Evolutionary conservation across 2,888 invertebrate species (phyloP).

Genomic region (Drosophila bunnanda): DNA sequence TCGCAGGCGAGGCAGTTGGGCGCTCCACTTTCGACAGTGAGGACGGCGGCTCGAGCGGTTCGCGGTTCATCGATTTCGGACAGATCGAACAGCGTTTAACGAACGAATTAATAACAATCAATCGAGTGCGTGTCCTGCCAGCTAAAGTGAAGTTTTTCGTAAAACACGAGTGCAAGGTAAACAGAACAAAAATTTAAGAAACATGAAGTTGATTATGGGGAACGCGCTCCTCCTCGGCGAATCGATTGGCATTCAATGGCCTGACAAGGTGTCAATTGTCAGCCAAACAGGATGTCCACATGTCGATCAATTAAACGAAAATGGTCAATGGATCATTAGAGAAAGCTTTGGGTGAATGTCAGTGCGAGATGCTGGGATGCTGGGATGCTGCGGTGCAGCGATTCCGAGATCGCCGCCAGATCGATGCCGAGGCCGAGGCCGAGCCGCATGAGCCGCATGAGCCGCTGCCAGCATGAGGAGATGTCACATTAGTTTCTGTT

Average conservation of each 20-base stretch:
- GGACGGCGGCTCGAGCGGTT: slow-evolving; percentile 66
- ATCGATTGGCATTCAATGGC: slow-evolving; percentile 52
- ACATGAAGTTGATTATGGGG: slow-evolving; percentile 19
- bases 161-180: slow-evolving; percentile 38
- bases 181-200: not conserved
- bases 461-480: slow-evolving; percentile 31
- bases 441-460: slow-evolving; percentile 1
- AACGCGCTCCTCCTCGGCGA: slow-evolving; percentile 32
- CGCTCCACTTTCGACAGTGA: slow-evolving; percentile 77
- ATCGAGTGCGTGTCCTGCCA: slow-evolving; percentile 59
- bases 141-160: slow-evolving; percentile 34
- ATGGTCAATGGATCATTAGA: slow-evolving; percentile 76
- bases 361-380: slow-evolving; percentile 45
- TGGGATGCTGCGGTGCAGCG: not conserved
- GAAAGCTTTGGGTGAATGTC: slow-evolving; percentile 75
- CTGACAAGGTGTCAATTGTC: slow-evolving; percentile 73
- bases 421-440: slow-evolving; percentile 14
- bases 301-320: slow-evolving; percentile 77
- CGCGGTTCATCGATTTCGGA: slow-evolving; percentile 30
- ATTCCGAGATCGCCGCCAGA: slow-evolving; percentile 46
- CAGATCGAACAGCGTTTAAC: slow-evolving; percentile 6
- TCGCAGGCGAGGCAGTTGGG: slow-evolving; percentile 68
- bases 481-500: slow-evolving; percentile 47
- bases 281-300: slow-evolving; percentile 69
- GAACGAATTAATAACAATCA: slow-evolving; percentile 16